phyloP scores from a whole-genome alignment of 2,113 vertebrate species.

The Castor canadensis region DNA sequence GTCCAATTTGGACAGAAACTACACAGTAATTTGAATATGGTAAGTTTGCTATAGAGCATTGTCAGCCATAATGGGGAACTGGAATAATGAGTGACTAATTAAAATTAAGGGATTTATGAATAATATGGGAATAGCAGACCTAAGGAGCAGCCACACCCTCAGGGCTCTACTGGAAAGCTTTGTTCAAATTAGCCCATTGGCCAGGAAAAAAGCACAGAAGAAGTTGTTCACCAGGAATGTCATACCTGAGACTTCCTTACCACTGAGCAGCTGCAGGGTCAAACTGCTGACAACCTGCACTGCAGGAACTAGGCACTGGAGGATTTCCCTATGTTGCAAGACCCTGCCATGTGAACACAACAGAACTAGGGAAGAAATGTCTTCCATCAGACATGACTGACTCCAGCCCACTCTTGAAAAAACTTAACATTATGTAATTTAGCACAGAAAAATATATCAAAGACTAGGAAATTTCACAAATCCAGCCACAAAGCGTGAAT shows the following conservation, averaged over 20 bases:
- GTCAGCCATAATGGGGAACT: not conserved
- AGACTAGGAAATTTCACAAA: not conserved
- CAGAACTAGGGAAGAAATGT: not conserved
- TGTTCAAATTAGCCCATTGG: too few relatives aligned
- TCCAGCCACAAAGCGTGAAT: not conserved
- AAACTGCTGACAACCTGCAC: accelerated
- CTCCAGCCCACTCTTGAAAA: not conserved
- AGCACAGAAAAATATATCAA: not conserved
- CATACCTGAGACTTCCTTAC: not conserved
- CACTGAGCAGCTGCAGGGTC: not conserved
- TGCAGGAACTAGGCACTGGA: not conserved
- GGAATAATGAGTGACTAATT: not conserved
- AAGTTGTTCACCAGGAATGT: not conserved
- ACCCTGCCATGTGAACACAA: not conserved
- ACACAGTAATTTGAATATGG: too few relatives aligned
- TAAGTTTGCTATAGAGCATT: not conserved
- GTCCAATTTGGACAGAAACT: not conserved
- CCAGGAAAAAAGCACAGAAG: not conserved
- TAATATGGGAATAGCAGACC: not conserved
- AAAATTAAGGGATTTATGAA: not conserved
- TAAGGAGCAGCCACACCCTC: not conserved
- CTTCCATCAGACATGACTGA: not conserved
- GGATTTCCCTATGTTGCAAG: not conserved
- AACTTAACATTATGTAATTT: not conserved
- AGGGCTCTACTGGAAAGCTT: not conserved